Conservation (phyloP, 1,140 invertebrate genomes). For the Tetramorium simillimum region DNA sequence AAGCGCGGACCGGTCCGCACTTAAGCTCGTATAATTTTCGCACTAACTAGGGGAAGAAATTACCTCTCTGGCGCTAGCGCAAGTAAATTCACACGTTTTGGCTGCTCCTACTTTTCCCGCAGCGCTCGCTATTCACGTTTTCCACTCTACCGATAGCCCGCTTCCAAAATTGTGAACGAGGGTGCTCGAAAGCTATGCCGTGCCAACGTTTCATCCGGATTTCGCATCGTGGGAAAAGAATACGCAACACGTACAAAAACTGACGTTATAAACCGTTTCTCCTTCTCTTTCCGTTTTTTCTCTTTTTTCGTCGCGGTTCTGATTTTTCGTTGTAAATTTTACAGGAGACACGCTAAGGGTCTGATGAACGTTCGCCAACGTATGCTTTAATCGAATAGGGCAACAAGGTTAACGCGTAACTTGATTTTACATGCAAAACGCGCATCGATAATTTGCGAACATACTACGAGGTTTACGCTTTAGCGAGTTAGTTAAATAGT, state of each 20-base stretch:
- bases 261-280: background rate
- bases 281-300: background rate
- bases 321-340: conserved; percentile 29
- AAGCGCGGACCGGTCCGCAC: conserved; percentile 71
- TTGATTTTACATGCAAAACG: conserved; percentile 50
- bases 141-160: background rate
- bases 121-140: background rate
- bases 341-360: background rate
- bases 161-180: conserved; percentile 50
- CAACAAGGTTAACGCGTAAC: background rate
- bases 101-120: background rate
- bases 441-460: conserved; percentile 62
- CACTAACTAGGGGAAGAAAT: conserved; percentile 74
- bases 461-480: conserved; percentile 36
- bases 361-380: conserved; percentile 16
- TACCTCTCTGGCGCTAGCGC: conserved; percentile 66
- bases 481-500: conserved; percentile 45
- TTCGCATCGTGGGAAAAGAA: conserved; percentile 31
- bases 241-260: background rate
- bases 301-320: background rate
- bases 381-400: conserved; percentile 38
- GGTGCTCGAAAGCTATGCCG: conserved; percentile 16
- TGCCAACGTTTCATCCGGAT: conserved; percentile 52
- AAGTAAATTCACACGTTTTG: conserved; percentile 67
- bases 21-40: conserved; percentile 79